Conservation (phyloP, 2,797 vertebrate genomes). For the Alexandromys oeconomus region DNA sequence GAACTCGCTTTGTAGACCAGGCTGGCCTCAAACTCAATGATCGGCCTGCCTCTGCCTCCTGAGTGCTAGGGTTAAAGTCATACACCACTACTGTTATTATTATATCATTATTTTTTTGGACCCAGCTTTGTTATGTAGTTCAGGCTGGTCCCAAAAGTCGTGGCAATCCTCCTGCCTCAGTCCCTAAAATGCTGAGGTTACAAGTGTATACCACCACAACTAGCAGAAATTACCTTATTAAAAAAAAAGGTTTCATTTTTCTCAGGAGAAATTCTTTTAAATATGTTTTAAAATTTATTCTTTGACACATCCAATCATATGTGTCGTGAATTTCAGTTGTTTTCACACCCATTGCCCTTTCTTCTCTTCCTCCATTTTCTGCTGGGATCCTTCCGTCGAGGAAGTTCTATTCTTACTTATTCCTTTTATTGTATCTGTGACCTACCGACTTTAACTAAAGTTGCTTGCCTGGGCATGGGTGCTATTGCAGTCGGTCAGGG, state of each 20-base stretch:
- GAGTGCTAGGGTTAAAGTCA: background rate
- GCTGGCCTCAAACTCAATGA: background rate
- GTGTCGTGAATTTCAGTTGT: background rate
- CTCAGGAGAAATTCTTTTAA: background rate
- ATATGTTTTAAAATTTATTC: background rate
- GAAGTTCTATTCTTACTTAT: background rate
- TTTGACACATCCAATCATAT: background rate
- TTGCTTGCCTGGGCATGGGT: no score
- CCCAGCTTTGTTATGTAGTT: background rate
- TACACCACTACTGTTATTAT: background rate
- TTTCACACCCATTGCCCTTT: background rate
- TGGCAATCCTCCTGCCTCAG: background rate
- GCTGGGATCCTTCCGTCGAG: background rate
- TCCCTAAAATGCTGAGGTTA: background rate
- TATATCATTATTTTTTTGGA: background rate
- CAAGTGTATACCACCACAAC: background rate
- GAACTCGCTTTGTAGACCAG: background rate
- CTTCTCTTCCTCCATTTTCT: background rate
- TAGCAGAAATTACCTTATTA: background rate
- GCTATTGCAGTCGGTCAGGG: background rate
- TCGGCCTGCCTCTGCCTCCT: background rate
- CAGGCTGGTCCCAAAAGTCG: background rate
- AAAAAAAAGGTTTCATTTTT: background rate
- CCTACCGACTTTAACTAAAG: background rate
- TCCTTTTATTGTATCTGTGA: background rate